Base-by-base conservation (phyloP, 1,140 invertebrate species). In the Bombus superbus region DNA sequence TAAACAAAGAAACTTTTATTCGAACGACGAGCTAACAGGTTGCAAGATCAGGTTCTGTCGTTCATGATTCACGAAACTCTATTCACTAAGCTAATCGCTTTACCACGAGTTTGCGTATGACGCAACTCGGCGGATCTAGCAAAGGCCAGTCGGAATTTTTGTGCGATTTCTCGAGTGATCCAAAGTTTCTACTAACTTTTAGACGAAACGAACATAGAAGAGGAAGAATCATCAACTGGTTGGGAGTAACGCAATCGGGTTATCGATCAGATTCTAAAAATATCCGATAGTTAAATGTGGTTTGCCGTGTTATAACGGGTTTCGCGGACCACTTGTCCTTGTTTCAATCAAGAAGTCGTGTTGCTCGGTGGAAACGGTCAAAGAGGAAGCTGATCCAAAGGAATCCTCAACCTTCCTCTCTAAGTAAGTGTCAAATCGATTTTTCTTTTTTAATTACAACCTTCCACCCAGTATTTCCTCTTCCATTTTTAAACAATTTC, bases 261-360 rank as follows among this genome's bases (percentile, higher is more conserved):
- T 74, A 74, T 82, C 80, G 80, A 82, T 82, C 71, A 74, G 69
- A 35, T 74, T 82, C 80, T 64, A 82, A 64, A 82, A 82, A 82
- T 74, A 82, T 82, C 53, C 38, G 80, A 81, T 62, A 59, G 68
- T 72, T 71, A 71, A 81, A 81, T 42, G 78, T 28, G 78, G 78
- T 69, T 80, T 47, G 44, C 42, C 77, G 42, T 40, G 66, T 71
- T 81, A 40, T 53, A 71, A 40, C 66, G 42, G 66, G 25, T 81
- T 71, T 57, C 44, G 66, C 66, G 64, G 78, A 57, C 78, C 79
- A 81, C 79, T 72, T 72, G 79, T 81, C 44, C 79, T 59, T 81
- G 71, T 81, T 81, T 72, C 9, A 72, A 80, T 71, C 28, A 53
- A 47, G 32, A 71, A 35, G 76, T 38, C n/a, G 42, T 22, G 28